Evolutionary conservation across 2,888 invertebrate genomes (phyloP).

Genomic region (Galerucella calmariensis): DNA sequence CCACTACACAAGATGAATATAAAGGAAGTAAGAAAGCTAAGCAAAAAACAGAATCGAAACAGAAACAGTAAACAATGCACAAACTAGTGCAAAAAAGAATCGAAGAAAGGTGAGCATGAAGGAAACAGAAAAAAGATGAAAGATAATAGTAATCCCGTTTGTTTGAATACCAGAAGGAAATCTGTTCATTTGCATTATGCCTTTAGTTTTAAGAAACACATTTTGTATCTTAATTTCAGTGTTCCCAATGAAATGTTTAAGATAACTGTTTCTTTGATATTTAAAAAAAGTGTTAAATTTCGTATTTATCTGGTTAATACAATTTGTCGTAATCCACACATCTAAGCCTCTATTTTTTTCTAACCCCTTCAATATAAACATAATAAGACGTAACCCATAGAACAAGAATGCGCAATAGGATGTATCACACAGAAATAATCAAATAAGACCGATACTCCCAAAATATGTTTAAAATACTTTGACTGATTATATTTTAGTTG

Average conservation of each 20-base stretch:
- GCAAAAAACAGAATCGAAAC: too few species aligned
- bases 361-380: not conserved
- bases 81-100: not conserved
- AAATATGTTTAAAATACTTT: not conserved
- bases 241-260: not conserved
- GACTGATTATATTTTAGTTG: conserved; percentile 4
- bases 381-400: not conserved
- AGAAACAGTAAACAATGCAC: not conserved
- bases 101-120: not conserved
- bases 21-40: too few species aligned
- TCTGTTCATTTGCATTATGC: not conserved
- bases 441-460: not conserved
- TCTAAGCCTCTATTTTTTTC: not conserved
- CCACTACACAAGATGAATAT: too few species aligned
- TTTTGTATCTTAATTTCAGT: too few species aligned
- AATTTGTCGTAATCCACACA: not conserved
- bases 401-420: conserved; percentile 8
- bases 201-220: not conserved
- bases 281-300: conserved; percentile 4
- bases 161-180: not conserved
- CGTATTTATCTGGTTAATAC: not conserved
- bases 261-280: not conserved
- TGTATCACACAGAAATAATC: not conserved
- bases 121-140: not conserved
- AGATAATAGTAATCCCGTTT: not conserved